Evolutionary conservation across 2,113 vertebrate genomes (phyloP).

Genomic region (Holacanthus passer): DNA sequence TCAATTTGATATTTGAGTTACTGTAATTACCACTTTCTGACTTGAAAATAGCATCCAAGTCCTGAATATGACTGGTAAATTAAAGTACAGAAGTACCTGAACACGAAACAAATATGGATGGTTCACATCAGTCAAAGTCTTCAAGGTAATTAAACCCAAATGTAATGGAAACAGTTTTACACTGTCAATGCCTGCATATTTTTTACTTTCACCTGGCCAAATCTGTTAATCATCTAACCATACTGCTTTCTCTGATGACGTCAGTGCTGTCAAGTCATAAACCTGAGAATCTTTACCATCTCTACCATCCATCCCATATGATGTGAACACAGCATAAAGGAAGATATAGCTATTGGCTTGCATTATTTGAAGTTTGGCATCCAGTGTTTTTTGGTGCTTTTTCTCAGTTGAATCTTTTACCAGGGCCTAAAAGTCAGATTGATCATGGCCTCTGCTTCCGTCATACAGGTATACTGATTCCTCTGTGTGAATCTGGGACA

Average conservation of each 20-base stretch:
- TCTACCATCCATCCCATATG: not conserved
- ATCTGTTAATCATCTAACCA: not conserved
- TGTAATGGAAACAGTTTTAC: not conserved
- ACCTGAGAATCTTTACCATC: not conserved
- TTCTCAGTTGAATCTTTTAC: not conserved
- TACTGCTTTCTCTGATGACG: not conserved
- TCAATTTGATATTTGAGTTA: not conserved
- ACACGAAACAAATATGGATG: not conserved
- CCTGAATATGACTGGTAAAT: not conserved
- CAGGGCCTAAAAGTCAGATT: not conserved
- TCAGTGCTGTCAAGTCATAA: not conserved
- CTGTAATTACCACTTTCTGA: not conserved
- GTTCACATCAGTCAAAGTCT: not conserved
- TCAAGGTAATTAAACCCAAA: not conserved
- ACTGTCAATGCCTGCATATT: not conserved
- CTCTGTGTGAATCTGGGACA: slow-evolving; percentile 95
- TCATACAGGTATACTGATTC: slow-evolving; percentile 92
- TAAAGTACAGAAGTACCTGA: not conserved
- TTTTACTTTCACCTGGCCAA: not conserved
- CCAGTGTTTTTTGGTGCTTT: not conserved
- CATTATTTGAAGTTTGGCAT: not conserved
- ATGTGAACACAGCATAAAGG: not conserved
- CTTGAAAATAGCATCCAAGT: not conserved
- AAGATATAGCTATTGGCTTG: not conserved
- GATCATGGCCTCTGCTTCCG: not conserved